Evolutionary conservation across 2,797 vertebrate genomes (phyloP).

Genomic region (Microctenopoma stevenorrisi): DNA sequence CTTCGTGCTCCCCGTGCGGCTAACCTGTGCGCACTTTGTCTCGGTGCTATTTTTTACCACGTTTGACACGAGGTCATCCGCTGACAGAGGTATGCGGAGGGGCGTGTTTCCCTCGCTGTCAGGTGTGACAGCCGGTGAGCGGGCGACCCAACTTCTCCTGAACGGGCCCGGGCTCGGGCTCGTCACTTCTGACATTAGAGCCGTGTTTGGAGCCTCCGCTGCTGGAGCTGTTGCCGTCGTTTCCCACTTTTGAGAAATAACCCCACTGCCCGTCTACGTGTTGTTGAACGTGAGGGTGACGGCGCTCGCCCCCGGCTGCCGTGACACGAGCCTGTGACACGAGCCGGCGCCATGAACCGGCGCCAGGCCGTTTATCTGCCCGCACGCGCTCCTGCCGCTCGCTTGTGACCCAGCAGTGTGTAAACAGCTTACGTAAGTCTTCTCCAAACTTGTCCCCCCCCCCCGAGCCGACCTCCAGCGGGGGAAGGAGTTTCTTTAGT

Average conservation of each 20-base stretch:
- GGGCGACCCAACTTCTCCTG: constrained; percentile 23
- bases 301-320: too few species aligned
- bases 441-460: constrained; percentile 42
- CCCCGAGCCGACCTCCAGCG: background rate
- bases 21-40: rapidly evolving
- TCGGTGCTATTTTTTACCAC: background rate
- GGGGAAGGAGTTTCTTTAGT: too few species aligned
- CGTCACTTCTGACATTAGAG: constrained; percentile 55
- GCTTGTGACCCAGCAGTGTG: constrained; percentile 57
- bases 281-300: too few species aligned
- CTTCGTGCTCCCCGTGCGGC: background rate
- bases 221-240: constrained; percentile 29
- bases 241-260: too few species aligned
- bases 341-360: background rate
- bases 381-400: constrained; percentile 13
- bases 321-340: too few species aligned
- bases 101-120: constrained; percentile 38
- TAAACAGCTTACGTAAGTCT: constrained; percentile 67
- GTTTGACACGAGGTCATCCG: rapidly evolving
- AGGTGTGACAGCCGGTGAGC: constrained; percentile 56
- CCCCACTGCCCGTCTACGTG: too few species aligned
- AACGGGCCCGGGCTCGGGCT: constrained; percentile 23
- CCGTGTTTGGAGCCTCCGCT: constrained; percentile 69
- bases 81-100: rapidly evolving
- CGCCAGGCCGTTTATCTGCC: constrained; percentile 34